These are phyloP conservation scores for Sebastes kiyomatsui DNA, from an alignment of 2,797 vertebrate genomes.

Conservation along the genomic window DNA sequence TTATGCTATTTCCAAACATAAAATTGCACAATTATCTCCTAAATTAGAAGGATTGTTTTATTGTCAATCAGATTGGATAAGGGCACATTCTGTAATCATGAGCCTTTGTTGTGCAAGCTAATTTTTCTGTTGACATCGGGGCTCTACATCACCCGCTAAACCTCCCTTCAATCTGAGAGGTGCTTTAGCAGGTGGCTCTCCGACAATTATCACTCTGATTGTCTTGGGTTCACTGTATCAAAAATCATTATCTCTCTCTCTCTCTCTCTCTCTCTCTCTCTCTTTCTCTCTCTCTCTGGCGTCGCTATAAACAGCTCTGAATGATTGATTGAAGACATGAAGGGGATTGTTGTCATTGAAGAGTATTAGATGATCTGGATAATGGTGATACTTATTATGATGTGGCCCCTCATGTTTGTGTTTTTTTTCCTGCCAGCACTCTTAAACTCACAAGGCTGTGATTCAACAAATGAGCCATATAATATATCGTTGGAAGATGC, in stretches of 20 bases:
- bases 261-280: neutral
- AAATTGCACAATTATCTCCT: constrained; percentile 60
- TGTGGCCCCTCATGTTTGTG: neutral
- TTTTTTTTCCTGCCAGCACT: neutral
- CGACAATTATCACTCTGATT: constrained; percentile 21
- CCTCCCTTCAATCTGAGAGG: constrained; percentile 13
- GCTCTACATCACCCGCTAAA: constrained; percentile 23
- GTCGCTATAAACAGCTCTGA: constrained; percentile 31
- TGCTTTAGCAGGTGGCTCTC: constrained; percentile 52
- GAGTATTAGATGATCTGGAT: constrained; percentile 16
- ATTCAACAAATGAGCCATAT: constrained; percentile 20
- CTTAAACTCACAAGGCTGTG: constrained; percentile 1
- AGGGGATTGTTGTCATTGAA: constrained; percentile 24
- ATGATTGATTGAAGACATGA: constrained; percentile 33
- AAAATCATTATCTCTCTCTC: constrained; percentile 1
- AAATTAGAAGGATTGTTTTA: constrained; percentile 59
- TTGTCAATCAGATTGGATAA: constrained; percentile 51
- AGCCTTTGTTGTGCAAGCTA: constrained; percentile 55
- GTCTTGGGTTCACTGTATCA: constrained; percentile 10
- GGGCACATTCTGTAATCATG: constrained; percentile 57
- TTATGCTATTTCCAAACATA: constrained; percentile 30
- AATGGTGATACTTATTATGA: neutral
- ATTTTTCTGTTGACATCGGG: constrained; percentile 40
- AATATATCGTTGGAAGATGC: neutral
- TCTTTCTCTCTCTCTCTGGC: neutral